A percentile compares a stretch with the other conserved stretches of the same genome.
Conservation (phyloP, 1,140 invertebrate species). For the Asobara japonica region DNA sequence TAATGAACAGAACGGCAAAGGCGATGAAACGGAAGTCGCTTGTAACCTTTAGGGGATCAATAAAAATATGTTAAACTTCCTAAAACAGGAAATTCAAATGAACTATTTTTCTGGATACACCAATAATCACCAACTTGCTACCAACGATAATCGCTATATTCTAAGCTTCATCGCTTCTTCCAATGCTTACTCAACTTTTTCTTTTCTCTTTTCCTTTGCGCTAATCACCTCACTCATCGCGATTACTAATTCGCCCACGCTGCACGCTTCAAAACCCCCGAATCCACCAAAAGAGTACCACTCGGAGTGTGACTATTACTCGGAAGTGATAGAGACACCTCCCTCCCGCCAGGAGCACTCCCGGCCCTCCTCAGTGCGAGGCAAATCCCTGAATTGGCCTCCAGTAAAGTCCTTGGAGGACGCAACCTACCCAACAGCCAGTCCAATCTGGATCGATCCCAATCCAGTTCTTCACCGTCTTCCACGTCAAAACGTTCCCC, state of each 20-base stretch:
- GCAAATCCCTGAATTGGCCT: conserved; percentile 56
- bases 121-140: no score
- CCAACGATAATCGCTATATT: conserved; percentile 10
- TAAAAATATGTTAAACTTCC: no score
- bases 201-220: conserved; percentile 38
- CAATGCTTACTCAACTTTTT: conserved; percentile 51
- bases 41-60: no score
- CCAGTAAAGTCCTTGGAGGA: conserved; percentile 59
- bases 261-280: not conserved
- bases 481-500: conserved; percentile 42
- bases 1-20: no score
- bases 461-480: conserved; percentile 52
- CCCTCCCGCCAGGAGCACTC: not conserved
- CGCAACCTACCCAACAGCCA: conserved; percentile 62
- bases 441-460: conserved; percentile 63
- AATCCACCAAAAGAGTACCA: conserved; percentile 25
- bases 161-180: conserved; percentile 55
- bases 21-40: no score
- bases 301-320: conserved; percentile 31
- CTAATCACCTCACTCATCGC: conserved; percentile 43
- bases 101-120: no score
- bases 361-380: conserved; percentile 41
- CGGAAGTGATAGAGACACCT: conserved; percentile 25
- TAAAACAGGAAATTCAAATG: no score
- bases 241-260: conserved; percentile 37